A percentile compares a stretch with the other conserved stretches of the same genome.
phyloP scores from a whole-genome alignment of 2,888 invertebrate genomes.

The Zhengitettix transpicula region DNA sequence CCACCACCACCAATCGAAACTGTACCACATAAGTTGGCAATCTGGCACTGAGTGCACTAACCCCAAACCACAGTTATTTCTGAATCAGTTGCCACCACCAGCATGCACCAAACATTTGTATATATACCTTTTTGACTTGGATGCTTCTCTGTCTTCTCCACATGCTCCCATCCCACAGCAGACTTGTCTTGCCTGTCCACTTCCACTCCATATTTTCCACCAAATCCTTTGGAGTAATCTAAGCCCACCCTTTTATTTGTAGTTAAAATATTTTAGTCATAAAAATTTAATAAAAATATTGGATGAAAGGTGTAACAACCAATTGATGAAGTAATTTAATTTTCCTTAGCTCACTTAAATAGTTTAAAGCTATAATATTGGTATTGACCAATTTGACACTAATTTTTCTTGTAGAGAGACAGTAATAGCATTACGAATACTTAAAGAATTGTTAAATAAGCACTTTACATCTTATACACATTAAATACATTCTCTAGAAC shows the following conservation, averaged over 20 bases:
- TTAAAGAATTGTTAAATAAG: no score
- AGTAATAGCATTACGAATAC: no score
- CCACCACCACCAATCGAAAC: no score
- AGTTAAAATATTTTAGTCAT: not conserved
- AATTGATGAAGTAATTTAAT: not conserved
- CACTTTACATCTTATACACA: no score
- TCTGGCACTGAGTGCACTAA: no score
- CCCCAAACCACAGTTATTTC: no score
- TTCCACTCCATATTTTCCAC: slow-evolving; percentile 76
- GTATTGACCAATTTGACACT: no score
- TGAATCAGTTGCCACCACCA: no score
- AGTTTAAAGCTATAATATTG: no score
- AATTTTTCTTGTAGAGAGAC: no score
- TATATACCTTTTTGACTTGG: slow-evolving; percentile 69
- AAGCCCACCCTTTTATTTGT: not conserved
- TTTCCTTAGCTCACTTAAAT: not conserved
- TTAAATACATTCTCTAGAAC: no score
- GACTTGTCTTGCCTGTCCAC: slow-evolving; percentile 62
- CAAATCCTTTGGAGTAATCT: slow-evolving; percentile 40
- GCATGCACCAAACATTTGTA: slow-evolving; percentile 23
- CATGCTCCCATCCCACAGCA: slow-evolving; percentile 78
- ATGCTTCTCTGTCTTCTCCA: slow-evolving; percentile 63
- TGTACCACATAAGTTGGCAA: no score
- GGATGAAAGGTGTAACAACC: not conserved
- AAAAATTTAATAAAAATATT: not conserved